Conservation (phyloP, 2,888 invertebrate genomes). For the Bhutanitis thaidina region DNA sequence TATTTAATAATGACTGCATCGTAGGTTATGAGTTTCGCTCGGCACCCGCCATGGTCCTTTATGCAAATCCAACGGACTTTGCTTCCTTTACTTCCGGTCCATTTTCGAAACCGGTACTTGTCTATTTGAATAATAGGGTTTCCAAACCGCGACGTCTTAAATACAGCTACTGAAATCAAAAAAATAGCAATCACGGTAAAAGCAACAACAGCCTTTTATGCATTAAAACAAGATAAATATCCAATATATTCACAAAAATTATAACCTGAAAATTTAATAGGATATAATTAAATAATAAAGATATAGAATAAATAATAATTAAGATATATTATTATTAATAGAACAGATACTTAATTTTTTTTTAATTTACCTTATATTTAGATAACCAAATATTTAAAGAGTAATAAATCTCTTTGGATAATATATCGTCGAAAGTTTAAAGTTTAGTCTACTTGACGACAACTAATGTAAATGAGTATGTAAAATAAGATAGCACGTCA, state of each 20-base stretch:
- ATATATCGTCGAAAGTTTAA: slow-evolving; percentile 26
- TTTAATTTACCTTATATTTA: too few relatives aligned
- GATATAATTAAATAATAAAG: too few relatives aligned
- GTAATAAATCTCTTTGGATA: slow-evolving; percentile 22
- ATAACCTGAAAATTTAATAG: too few relatives aligned
- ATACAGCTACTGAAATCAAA: slow-evolving; percentile 24
- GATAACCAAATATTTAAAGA: slow-evolving; percentile 17
- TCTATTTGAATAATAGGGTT: slow-evolving; percentile 36
- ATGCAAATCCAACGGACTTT: slow-evolving; percentile 33
- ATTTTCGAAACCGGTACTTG: slow-evolving; percentile 33
- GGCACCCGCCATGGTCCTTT: slow-evolving; percentile 32
- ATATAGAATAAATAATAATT: too few relatives aligned
- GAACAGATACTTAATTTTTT: too few relatives aligned
- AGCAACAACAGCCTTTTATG: too few relatives aligned
- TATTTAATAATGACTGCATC: slow-evolving; percentile 32
- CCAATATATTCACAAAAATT: too few relatives aligned
- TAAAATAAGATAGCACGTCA: too few relatives aligned
- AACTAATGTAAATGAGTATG: too few relatives aligned
- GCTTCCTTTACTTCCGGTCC: slow-evolving; percentile 24
- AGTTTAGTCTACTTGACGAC: slow-evolving; percentile 27
- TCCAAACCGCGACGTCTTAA: slow-evolving; percentile 31
- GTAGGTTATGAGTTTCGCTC: slow-evolving; percentile 35
- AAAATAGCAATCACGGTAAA: neutral
- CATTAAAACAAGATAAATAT: too few relatives aligned
- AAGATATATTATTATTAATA: too few relatives aligned